phyloP scores from a whole-genome alignment of 2,797 vertebrate genomes.

The Melanotaenia trifasciata region DNA sequence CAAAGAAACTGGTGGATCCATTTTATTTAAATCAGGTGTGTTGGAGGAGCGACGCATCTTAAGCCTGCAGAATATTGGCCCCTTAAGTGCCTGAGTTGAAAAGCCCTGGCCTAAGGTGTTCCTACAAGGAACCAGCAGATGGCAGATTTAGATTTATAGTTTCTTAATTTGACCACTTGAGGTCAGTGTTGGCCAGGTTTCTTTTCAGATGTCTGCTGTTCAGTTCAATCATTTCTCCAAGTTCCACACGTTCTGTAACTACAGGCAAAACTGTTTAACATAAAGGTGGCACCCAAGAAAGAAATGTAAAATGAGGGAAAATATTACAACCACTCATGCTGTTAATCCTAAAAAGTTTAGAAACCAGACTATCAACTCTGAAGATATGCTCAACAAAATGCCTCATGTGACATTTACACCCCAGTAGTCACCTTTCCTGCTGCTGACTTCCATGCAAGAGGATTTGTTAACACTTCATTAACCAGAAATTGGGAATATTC shows the following conservation, averaged over 20 bases:
- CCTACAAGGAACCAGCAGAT: conserved; percentile 10
- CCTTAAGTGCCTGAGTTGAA: too few species aligned
- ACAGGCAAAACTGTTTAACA: neutral
- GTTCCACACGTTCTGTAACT: neutral
- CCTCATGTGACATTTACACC: conserved; percentile 16
- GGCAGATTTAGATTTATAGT: neutral
- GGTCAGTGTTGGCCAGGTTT: conserved; percentile 65
- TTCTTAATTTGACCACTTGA: conserved; percentile 60
- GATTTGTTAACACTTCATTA: conserved; percentile 38
- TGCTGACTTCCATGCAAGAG: conserved; percentile 27
- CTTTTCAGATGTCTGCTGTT: neutral
- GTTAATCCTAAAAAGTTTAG: too few species aligned
- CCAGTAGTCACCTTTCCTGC: conserved; percentile 35
- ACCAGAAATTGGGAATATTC: conserved; percentile 31
- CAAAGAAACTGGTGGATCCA: neutral
- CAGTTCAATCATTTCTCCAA: neutral
- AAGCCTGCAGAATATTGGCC: too few species aligned
- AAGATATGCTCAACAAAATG: too few species aligned
- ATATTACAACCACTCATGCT: too few species aligned
- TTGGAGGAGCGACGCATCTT: too few species aligned
- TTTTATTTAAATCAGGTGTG: neutral
- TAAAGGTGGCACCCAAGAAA: neutral
- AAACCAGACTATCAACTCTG: too few species aligned
- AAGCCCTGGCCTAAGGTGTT: neutral
- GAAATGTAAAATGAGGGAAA: too few species aligned